Conservation (phyloP, 2,888 invertebrate species). For the Lepidochrysops patricia region DNA sequence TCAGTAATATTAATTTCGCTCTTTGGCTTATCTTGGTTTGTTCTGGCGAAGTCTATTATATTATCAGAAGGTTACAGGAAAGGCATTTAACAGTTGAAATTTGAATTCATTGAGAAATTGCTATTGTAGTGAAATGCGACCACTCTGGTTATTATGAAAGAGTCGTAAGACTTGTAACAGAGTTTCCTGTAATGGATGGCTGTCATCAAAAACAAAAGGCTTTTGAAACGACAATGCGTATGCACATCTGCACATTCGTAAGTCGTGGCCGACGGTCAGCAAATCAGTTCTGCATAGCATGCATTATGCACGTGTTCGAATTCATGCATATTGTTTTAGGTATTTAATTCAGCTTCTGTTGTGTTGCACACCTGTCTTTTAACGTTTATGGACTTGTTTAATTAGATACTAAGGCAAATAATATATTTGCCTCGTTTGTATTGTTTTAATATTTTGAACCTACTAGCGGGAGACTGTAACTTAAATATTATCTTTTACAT, state of each 20-base stretch:
- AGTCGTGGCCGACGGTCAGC: neutral
- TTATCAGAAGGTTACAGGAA: neutral
- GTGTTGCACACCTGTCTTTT: too few relatives aligned
- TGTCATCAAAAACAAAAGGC: conserved; percentile 24
- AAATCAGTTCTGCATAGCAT: neutral
- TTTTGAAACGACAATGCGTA: conserved; percentile 24
- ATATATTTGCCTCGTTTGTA: too few relatives aligned
- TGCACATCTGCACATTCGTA: conserved; percentile 19
- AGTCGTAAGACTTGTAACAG: conserved; percentile 17
- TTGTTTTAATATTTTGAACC: too few relatives aligned
- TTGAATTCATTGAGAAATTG: conserved; percentile 6
- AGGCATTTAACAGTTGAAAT: neutral
- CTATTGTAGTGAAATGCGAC: neutral
- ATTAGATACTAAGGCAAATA: too few relatives aligned
- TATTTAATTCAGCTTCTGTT: too few relatives aligned
- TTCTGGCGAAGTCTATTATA: too few relatives aligned
- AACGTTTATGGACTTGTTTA: too few relatives aligned
- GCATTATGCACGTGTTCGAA: too few relatives aligned
- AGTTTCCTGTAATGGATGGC: conserved; percentile 13
- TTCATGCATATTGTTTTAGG: too few relatives aligned
- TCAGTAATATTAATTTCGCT: neutral
- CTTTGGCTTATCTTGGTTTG: too few relatives aligned
- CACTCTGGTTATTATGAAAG: conserved; percentile 4
- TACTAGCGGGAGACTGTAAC: too few relatives aligned
- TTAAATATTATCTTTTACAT: too few relatives aligned